Evolutionary conservation across 2,797 vertebrate genomes (phyloP).

Genomic region (Rhodeus uyekii): DNA sequence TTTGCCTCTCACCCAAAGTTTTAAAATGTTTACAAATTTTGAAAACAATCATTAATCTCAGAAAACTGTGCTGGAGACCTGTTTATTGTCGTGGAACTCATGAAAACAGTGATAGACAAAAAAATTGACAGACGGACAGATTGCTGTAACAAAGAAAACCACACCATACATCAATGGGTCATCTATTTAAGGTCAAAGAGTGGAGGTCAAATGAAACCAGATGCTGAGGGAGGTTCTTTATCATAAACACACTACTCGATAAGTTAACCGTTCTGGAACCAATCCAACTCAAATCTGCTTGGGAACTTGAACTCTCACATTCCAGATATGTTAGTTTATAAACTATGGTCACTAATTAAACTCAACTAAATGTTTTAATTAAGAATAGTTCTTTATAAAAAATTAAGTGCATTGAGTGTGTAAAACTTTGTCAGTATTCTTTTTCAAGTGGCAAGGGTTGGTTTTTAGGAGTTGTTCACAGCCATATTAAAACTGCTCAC

Average conservation of each 20-base stretch:
- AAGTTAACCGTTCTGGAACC: neutral
- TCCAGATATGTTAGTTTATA: neutral
- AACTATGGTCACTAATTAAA: neutral
- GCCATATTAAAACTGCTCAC: neutral
- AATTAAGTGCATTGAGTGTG: neutral
- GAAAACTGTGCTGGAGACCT: neutral
- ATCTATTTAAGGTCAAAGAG: neutral
- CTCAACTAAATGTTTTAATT: too few relatives aligned
- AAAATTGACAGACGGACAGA: neutral
- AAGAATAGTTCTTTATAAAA: neutral
- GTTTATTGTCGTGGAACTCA: conserved; percentile 3
- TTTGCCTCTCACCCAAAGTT: neutral
- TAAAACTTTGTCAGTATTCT: conserved; percentile 2
- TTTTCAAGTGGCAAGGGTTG: neutral
- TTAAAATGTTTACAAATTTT: neutral
- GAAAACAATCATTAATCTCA: neutral
- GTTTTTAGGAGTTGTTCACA: conserved; percentile 25
- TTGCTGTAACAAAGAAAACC: neutral
- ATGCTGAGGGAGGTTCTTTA: neutral
- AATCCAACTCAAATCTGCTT: neutral
- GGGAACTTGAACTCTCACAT: neutral
- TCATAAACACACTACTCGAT: neutral
- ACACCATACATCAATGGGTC: neutral
- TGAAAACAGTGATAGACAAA: neutral
- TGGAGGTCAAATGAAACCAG: neutral